phyloP scores from a whole-genome alignment of 2,797 vertebrate genomes.

The Cygnus olor region DNA sequence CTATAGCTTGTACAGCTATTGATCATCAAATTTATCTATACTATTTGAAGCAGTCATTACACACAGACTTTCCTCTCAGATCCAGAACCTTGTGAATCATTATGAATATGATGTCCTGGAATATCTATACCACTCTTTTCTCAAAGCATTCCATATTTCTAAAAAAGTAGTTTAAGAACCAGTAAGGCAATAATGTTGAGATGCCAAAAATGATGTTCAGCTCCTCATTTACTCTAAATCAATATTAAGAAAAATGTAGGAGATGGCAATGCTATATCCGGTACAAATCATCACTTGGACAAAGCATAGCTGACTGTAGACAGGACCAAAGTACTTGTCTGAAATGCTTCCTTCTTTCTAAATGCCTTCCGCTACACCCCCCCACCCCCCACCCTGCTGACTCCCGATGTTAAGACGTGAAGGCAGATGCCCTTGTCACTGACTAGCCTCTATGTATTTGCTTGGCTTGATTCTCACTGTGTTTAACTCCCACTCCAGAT shows the following conservation, averaged over 20 bases:
- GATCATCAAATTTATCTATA: background rate
- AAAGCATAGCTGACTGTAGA: slow-evolving; percentile 1
- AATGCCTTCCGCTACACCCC: background rate
- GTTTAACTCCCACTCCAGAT: slow-evolving; percentile 32
- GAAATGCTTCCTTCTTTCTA: slow-evolving; percentile 33
- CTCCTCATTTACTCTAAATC: slow-evolving; percentile 16
- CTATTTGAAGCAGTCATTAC: background rate
- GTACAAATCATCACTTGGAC: slow-evolving; percentile 38
- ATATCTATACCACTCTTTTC: background rate
- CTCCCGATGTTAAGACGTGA: slow-evolving; percentile 37
- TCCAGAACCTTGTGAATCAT: background rate
- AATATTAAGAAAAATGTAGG: background rate
- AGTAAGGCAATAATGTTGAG: background rate
- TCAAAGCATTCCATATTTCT: background rate
- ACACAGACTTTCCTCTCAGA: background rate
- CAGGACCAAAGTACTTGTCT: slow-evolving; percentile 26
- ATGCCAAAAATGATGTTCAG: slow-evolving; percentile 19
- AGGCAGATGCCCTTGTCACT: slow-evolving; percentile 60
- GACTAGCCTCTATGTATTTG: background rate
- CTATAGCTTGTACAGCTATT: background rate
- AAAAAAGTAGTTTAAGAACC: background rate
- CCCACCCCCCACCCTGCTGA: background rate
- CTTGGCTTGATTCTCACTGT: background rate
- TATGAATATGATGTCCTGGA: background rate
- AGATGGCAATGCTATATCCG: background rate